Percentiles rank a stretch among this genome's conserved stretches.
phyloP scores from a whole-genome alignment of 2,888 invertebrate genomes.

The Ophion obscuratus region DNA sequence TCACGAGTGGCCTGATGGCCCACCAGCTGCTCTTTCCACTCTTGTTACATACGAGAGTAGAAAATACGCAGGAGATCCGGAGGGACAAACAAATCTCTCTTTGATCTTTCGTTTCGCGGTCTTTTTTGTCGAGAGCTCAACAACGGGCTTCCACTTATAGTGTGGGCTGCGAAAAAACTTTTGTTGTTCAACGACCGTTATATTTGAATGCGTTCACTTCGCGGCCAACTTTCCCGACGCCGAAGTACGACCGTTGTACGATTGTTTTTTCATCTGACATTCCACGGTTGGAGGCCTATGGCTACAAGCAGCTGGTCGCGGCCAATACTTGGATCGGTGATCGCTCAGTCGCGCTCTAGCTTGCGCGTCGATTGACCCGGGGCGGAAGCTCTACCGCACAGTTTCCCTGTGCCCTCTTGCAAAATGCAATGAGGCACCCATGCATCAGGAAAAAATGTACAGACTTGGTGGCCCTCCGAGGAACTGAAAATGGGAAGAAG shows the following conservation, averaged over 20 bases:
- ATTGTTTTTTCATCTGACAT: neutral
- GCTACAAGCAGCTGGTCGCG: neutral
- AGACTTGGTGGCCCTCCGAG: no score
- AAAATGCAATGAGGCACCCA: neutral
- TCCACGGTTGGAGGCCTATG: neutral
- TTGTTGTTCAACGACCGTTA: neutral
- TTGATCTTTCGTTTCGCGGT: conserved; percentile 44
- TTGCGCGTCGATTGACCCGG: no score
- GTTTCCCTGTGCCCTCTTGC: neutral
- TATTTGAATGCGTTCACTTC: neutral
- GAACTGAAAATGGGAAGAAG: no score
- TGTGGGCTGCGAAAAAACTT: conserved; percentile 12
- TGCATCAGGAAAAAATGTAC: neutral
- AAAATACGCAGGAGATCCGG: conserved; percentile 38
- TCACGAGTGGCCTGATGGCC: conserved; percentile 34
- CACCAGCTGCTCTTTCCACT: conserved; percentile 17
- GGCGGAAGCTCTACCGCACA: no score
- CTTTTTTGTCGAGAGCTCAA: conserved; percentile 31
- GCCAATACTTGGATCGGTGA: neutral
- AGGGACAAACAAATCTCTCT: conserved; percentile 8
- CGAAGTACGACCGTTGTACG: neutral
- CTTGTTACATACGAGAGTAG: conserved; percentile 11
- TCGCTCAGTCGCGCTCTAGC: neutral
- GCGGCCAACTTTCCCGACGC: neutral
- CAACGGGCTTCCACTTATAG: conserved; percentile 15